Evolutionary conservation across 35 echinoderm and acorn worm genomes (phyloP).

Genomic region (Lytechinus pictus): DNA sequence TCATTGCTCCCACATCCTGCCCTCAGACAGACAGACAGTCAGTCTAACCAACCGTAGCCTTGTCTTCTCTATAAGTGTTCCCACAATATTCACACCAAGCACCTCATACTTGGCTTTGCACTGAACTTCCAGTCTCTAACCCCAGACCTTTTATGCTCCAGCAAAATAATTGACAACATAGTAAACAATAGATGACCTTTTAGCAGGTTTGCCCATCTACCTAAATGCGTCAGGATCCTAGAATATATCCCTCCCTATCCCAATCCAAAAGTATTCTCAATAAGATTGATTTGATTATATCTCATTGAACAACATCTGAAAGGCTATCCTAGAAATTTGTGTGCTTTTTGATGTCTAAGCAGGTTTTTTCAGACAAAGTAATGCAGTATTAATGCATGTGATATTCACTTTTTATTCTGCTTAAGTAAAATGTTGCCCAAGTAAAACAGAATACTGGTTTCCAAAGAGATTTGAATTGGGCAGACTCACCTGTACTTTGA

Average conservation of each 20-base stretch:
- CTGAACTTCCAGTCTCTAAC: not conserved
- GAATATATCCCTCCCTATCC: not conserved
- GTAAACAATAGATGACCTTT: not conserved
- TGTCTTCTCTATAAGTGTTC: not conserved
- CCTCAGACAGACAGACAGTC: not conserved
- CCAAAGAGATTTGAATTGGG: too few species aligned
- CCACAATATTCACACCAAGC: conserved; percentile 19
- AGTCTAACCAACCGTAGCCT: not conserved
- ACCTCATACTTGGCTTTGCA: not conserved
- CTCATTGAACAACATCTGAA: too few species aligned
- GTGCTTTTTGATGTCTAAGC: too few species aligned
- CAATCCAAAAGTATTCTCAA: too few species aligned
- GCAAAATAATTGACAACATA: not conserved
- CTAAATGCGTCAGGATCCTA: not conserved
- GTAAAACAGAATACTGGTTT: too few species aligned
- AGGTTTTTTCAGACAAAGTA: too few species aligned
- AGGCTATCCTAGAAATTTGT: too few species aligned
- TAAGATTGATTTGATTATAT: too few species aligned
- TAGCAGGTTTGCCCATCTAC: not conserved
- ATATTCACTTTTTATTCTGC: too few species aligned
- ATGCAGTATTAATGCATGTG: too few species aligned
- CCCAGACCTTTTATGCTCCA: not conserved
- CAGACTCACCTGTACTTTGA: too few species aligned
- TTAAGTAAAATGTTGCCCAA: too few species aligned
- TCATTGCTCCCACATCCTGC: conserved; percentile 31